Percentiles rank a stretch among this genome's conserved stretches.
Evolutionary conservation across 2,113 vertebrate species (phyloP).

Genomic region (Cranoglanis bouderius): DNA sequence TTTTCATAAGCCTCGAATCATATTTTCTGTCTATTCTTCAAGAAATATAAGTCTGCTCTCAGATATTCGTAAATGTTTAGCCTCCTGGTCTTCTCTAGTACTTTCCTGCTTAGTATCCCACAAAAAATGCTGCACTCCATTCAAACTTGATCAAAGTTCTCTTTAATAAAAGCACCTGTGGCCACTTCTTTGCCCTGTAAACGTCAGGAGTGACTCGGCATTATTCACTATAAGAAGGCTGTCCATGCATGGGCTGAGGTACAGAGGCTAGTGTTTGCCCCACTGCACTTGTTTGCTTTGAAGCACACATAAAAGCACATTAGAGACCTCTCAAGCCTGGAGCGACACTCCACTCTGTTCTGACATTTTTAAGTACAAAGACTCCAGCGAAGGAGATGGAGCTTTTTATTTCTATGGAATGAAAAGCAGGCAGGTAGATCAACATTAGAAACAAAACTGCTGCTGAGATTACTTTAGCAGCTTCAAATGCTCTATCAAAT

Average conservation of each 20-base stretch:
- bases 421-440: slow-evolving; percentile 6
- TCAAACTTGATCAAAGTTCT: slow-evolving; percentile 18
- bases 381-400: slow-evolving; percentile 38
- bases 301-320: slow-evolving; percentile 66
- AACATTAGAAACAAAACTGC: neutral
- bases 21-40: neutral
- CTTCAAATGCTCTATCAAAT: slow-evolving; percentile 2
- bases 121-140: neutral
- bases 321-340: slow-evolving; percentile 52
- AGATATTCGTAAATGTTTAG: neutral
- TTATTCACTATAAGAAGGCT: slow-evolving; percentile 36
- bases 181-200: slow-evolving; percentile 23
- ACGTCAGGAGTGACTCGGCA: slow-evolving; percentile 16
- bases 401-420: slow-evolving; percentile 1
- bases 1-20: neutral
- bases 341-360: slow-evolving; percentile 35
- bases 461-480: neutral
- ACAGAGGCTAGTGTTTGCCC: slow-evolving; percentile 44
- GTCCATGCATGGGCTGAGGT: neutral
- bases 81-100: neutral
- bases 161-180: slow-evolving; percentile 22
- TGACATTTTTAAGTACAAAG: slow-evolving; percentile 32
- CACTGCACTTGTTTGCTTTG: slow-evolving; percentile 46
- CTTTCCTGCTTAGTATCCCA: neutral
- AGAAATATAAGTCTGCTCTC: neutral